Evolutionary conservation across 2,797 vertebrate genomes (phyloP), one percentile per base, ranked within the genome.

Genomic region (Acanthopagrus latus): DNA sequence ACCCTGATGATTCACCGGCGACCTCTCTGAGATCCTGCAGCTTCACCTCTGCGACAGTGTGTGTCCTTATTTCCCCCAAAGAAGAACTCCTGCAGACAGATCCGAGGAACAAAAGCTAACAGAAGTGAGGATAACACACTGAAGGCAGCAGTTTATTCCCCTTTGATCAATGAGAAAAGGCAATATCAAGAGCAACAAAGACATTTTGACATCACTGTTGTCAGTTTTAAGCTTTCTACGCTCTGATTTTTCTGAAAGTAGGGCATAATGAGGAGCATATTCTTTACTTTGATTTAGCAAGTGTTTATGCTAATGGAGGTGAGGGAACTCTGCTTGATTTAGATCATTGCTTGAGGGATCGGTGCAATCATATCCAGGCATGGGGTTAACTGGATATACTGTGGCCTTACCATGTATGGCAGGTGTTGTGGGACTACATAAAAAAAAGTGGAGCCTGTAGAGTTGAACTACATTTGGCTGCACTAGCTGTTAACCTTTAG

Each of bases 401-500:
- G 33, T 83, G 82, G 67, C 82, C 77, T 81, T 58, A 66, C 43
- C 78, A 84, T 84, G 75, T 81, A 84, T 77, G 83, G 57, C 82
- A 67, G 78, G 74, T 68, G 86, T 82, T 76, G 41, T 74, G 87
- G 88, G 90, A 92, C 64, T 63, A 6, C 33, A 52, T 72, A 0
- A 0, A 63, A 77, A 44, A 57, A 71, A 72, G 38, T 13, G 38
- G 33, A 33, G 38, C 60, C 78, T 74, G 79, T 17, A 10, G 70
- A 78, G 64, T 80, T 74, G 84, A 82, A 85, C 89, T 91, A 88
- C 54, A 91, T 91, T 83, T 84, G 76, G 77, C 83, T 29, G 54
- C 3, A 59, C 74, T 71, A 48, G 78, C 83, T 80, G 78, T 88
- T 92, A 90, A 93, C 92, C 90, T 91, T 88, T 90, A 82, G 81